These are phyloP conservation scores for Euclidia mi DNA, from an alignment of 2,888 invertebrate species.

Conservation along the genomic window DNA sequence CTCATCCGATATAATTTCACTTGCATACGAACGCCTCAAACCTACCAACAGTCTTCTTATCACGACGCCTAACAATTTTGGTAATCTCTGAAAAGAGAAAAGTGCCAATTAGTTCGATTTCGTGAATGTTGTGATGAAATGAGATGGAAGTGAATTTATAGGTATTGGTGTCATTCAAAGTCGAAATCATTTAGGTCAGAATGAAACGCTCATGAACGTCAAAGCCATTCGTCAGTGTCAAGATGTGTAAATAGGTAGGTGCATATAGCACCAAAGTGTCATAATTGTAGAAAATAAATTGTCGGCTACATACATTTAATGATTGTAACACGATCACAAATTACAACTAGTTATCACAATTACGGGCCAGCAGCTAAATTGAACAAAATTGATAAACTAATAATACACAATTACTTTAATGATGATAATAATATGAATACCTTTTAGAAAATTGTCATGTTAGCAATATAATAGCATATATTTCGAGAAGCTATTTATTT, in stretches of 20 bases:
- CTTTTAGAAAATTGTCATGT: neutral
- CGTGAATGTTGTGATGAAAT: slow-evolving; percentile 60
- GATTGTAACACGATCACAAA: slow-evolving; percentile 6
- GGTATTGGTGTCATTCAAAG: slow-evolving; percentile 28
- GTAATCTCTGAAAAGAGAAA: slow-evolving; percentile 79
- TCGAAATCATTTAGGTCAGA: no score
- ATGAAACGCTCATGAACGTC: no score
- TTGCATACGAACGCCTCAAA: slow-evolving; percentile 53
- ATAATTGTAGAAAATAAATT: slow-evolving; percentile 9
- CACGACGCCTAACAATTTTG: slow-evolving; percentile 60
- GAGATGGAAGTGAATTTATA: slow-evolving; percentile 75
- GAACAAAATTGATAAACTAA: slow-evolving; percentile 8
- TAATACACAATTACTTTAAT: neutral
- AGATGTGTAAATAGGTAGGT: neutral
- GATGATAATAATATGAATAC: slow-evolving; percentile 1
- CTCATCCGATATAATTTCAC: slow-evolving; percentile 65
- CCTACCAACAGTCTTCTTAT: slow-evolving; percentile 32
- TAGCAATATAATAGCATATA: neutral
- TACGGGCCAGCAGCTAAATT: slow-evolving; percentile 7
- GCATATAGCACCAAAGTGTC: neutral
- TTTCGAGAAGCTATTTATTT: neutral
- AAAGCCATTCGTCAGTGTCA: no score
- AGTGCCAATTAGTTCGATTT: slow-evolving; percentile 74
- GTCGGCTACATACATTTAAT: neutral
- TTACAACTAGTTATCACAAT: slow-evolving; percentile 7